These are phyloP conservation scores for Eospalax fontanierii DNA, from an alignment of 2,797 vertebrate species.

Conservation along the genomic window DNA sequence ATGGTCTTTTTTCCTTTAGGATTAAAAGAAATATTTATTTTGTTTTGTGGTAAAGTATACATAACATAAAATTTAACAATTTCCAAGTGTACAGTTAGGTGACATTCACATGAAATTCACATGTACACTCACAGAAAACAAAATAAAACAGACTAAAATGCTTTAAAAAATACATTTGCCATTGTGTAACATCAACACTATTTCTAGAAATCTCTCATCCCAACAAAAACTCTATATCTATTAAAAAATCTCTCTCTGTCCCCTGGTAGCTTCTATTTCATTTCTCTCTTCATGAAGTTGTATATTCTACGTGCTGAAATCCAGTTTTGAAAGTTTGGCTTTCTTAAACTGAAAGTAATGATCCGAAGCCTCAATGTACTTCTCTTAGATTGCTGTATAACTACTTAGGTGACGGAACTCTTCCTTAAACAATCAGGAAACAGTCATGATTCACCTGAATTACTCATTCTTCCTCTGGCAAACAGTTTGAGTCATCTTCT, in stretches of 20 bases:
- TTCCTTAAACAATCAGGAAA: conserved; percentile 55
- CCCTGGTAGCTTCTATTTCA: neutral
- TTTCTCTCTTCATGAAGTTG: conserved; percentile 32
- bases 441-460: conserved; percentile 9
- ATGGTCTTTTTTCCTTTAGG: conserved; percentile 14
- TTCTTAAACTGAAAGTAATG: conserved; percentile 36
- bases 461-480: neutral
- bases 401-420: neutral
- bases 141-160: neutral
- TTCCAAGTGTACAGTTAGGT: neutral
- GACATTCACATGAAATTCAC: no score
- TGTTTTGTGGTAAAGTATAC: neutral
- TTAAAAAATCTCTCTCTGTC: neutral
- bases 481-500: neutral
- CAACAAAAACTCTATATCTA: neutral
- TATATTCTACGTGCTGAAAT: neutral
- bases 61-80: neutral
- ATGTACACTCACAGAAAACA: neutral
- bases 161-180: neutral
- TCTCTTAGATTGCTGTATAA: neutral
- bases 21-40: conserved; percentile 30
- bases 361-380: neutral
- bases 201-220: conserved; percentile 57
- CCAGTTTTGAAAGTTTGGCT: neutral
- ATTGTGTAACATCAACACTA: neutral